These are phyloP conservation scores for Lagria hirta DNA, from an alignment of 2,888 invertebrate species.

Conservation along the genomic window DNA sequence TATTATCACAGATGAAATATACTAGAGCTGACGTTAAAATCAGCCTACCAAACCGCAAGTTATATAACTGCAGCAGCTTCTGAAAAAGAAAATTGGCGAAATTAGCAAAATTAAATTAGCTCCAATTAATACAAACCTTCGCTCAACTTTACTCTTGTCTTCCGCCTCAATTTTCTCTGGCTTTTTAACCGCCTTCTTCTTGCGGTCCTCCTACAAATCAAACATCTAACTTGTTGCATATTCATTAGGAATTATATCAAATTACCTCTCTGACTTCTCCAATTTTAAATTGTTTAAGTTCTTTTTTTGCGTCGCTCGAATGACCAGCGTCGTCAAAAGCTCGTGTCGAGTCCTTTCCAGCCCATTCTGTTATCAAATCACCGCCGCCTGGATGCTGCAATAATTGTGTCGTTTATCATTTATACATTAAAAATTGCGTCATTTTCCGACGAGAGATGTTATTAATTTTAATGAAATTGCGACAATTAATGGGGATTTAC, in stretches of 20 bases:
- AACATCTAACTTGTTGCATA: conserved; percentile 1
- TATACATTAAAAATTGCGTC: too few relatives aligned
- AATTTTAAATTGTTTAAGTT: conserved; percentile 63
- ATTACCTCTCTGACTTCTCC: conserved; percentile 65
- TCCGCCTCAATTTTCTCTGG: not conserved
- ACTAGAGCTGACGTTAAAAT: too few relatives aligned
- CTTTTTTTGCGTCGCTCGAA: conserved; percentile 63
- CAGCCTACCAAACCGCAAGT: conserved; percentile 16
- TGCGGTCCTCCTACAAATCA: conserved; percentile 14
- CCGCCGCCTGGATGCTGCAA: conserved; percentile 71
- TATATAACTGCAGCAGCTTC: conserved; percentile 15
- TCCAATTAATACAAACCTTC: conserved; percentile 8
- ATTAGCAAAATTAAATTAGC: not conserved
- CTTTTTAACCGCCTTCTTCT: conserved; percentile 11
- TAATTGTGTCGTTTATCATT: too few relatives aligned
- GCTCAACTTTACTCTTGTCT: conserved; percentile 4
- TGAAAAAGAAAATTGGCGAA: conserved; percentile 5
- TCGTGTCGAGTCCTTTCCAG: conserved; percentile 67
- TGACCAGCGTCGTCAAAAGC: conserved; percentile 70
- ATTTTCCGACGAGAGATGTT: too few relatives aligned
- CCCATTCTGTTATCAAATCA: conserved; percentile 64
- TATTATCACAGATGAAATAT: too few relatives aligned
- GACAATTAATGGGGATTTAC: too few relatives aligned
- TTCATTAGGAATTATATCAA: not conserved
- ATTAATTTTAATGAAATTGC: too few relatives aligned